Base-by-base conservation (phyloP, 1,140 invertebrate genomes). In the Doryteuthis pealeii region DNA sequence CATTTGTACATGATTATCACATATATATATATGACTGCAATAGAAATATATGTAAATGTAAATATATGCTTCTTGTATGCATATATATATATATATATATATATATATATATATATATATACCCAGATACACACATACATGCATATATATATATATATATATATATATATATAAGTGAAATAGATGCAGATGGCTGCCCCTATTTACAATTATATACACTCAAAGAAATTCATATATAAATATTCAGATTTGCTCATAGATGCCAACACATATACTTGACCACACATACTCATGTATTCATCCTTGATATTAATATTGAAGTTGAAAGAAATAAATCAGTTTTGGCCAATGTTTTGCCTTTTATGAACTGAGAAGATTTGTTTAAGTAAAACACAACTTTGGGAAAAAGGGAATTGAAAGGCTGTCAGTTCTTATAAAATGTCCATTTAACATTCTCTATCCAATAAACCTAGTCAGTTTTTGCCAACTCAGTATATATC, bases 51-150 rank as follows among this genome's bases (percentile, higher is more conserved):
- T 49, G 18, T 49, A 49, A 10, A 49, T 49, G 18, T 49, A 49
- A 10, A 49, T 49, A 49, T 49, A 49, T 49, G 8, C 8, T 49
- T 10, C 18, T 10, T 58, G 15, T 58, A 58, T 58, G 15, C 15
- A 58, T 58, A 26, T 58, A 58, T 58, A 58, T 58, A 58, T 58
- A 58, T 58, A 58, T 26, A 58, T 58, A 58, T 58, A 58, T 58
- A 58, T 58, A 58, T 58, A 58, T 58, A 58, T 58, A 58, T 58
- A 58, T 58, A 26, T 58, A 58, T 58, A 58, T 58, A 58, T 58
- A 58, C 26, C 3, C 54, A 58, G 3, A 58, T 58, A 58, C 15
- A 58, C 15, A 58, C 26, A 58, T 18, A 58, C 26, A 58, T 58
- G 15, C 26, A 26, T 18, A 58, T 58, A 58, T 18, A 58, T 18